Percentiles rank a stretch among this genome's conserved stretches.
phyloP scores from a whole-genome alignment of 2,797 vertebrate genomes.

The Eurystomus glaucurus region DNA sequence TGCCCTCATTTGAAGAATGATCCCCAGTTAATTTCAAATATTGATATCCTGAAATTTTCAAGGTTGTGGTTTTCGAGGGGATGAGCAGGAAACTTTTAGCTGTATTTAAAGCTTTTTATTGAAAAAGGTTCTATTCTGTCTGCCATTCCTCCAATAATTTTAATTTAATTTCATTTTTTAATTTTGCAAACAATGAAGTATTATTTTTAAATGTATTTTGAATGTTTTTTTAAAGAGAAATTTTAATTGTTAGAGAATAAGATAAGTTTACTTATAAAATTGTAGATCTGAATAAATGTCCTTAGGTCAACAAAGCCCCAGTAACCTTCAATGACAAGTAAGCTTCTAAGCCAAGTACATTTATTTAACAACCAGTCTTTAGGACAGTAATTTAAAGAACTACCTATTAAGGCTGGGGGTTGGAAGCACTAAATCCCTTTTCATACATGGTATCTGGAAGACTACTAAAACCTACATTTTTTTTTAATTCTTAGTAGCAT shows the following conservation, averaged over 20 bases:
- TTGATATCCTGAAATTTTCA: background rate
- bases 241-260: background rate
- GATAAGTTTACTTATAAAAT: background rate
- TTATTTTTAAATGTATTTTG: background rate
- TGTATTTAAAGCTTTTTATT: background rate
- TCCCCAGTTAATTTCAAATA: background rate
- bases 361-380: background rate
- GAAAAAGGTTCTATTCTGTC: background rate
- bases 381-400: background rate
- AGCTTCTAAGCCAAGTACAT: background rate
- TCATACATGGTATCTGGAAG: background rate
- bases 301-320: background rate
- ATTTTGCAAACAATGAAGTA: background rate
- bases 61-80: background rate
- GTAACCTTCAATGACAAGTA: background rate
- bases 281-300: background rate
- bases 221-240: background rate
- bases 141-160: background rate
- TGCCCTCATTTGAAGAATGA: background rate
- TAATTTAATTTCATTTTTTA: background rate
- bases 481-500: background rate
- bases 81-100: background rate
- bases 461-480: background rate
- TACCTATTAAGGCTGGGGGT: rapidly evolving
- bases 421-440: background rate